Base-by-base conservation (phyloP, 1,140 invertebrate genomes). In the Phenacoccus solenopsis region DNA sequence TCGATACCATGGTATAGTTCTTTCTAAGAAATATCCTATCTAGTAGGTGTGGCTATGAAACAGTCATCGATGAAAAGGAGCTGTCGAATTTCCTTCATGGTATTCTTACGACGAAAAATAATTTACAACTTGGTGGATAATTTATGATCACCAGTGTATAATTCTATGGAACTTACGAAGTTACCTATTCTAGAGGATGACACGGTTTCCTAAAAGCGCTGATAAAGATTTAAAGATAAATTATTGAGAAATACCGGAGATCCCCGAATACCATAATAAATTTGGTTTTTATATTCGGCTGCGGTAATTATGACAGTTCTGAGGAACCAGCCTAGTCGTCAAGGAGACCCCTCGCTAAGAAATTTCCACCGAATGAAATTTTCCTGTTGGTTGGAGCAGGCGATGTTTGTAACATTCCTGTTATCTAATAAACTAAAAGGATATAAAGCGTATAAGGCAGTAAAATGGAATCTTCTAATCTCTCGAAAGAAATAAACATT, bases 381-480 rank as follows among this genome's bases (percentile, higher is more conserved):
- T 49, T 49, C 20, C 30, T 5, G 30, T 13, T 32, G 5, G 30
- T 7, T 7, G 30, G 30, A 5, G 30, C 30, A 7, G 30, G 30
- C 5, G 5, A 7, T 32, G 30, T 5, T 32, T 32, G 22, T 27
- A 64, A 64, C 59, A 64, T 64, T 64, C 59, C 59, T 64, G 2
- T 64, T 64, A 4, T 64, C 59, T 64, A 64, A 64, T 64, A 64
- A 64, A 64, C 59, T 64, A 64, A 64, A 64, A 64, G 59, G 59
- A 64, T 64, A 64, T 64, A 64, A 64, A 64, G n/a, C 59, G 59
- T 24, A 16, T 16, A 59, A 9, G 7, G 59, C 59, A 64, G 25
- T 64, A 64, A 64, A 64, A 64, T 27, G 22, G 25, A 64, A 64
- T 64, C 59, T 64, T 20, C 59, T 64, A 64, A 64, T 64, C 59